Base-by-base conservation (phyloP, 2,113 vertebrate genomes). In the Brachyistius frenatus region DNA sequence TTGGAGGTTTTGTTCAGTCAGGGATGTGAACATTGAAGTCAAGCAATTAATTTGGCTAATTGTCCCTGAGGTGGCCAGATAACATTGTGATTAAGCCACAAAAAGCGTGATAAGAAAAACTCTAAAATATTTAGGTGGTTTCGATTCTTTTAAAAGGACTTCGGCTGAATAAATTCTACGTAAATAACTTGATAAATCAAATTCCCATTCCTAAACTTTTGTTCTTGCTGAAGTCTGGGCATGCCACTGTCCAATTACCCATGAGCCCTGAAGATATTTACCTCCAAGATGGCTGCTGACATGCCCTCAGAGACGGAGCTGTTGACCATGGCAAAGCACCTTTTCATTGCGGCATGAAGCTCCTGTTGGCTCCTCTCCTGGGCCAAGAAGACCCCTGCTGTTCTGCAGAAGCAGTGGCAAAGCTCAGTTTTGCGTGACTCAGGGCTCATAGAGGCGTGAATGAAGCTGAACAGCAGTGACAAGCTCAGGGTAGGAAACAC, bases 251-350 rank as follows among this genome's bases (percentile, higher is more conserved):
- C 37, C 53, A 73, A 47, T 60, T 58, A 78, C 55, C 66, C 57
- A 62, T 7, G 41, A 86, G 30, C 15, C 54, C 70, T 52, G 4
- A 33, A 66, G 58, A 78, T 67, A 41, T 78, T 91, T 92, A 98
- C 98, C 97, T 99, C 98, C 79, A 99, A 93, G 73, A 99, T 91
- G 54, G 97, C 97, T 0, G 96, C 97, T 0, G 97, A 99, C 98
- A 99, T 99, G 54, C 98, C 98, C 80, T 99, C 97, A 0, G 97
- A 99, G 73, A 93, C 2, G 0, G 98, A 99, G 91, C 96, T 97
- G 93, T 99, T 99, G 61, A 99, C 96, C 83, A 98, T 70, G 0
- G 96, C 96, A 30, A 93, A 96, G 78, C 96, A 94, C 53, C 81
- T 93, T 86, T 83, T 93, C 87, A 97, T 72, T 9, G 90, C 94